phyloP scores from a whole-genome alignment of 2,797 vertebrate species.

The Adrianichthys oophorus region DNA sequence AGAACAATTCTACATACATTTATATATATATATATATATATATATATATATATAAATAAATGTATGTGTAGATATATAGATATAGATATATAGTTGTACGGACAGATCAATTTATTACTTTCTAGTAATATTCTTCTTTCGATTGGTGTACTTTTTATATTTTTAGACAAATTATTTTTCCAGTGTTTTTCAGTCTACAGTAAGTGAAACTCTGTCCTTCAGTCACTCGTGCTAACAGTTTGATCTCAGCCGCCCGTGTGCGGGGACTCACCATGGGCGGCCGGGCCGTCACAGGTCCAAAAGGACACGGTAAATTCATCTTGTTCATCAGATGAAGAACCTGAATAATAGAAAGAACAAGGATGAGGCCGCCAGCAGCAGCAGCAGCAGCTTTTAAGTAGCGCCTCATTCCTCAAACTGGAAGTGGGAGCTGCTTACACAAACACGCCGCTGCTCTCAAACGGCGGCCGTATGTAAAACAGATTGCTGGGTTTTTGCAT shows the following conservation, averaged over 20 bases:
- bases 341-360: constrained; percentile 67
- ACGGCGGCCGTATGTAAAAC: constrained; percentile 59
- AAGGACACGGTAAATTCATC: constrained; percentile 96
- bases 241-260: not conserved
- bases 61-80: too few relatives aligned
- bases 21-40: too few relatives aligned
- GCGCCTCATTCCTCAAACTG: constrained; percentile 16
- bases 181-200: too few relatives aligned
- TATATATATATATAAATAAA: too few relatives aligned
- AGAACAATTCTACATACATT: too few relatives aligned
- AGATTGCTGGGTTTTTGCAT: constrained; percentile 53
- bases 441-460: constrained; percentile 45
- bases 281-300: constrained; percentile 87
- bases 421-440: constrained; percentile 13
- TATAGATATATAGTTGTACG: too few relatives aligned
- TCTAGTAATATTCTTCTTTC: too few relatives aligned
- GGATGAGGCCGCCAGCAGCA: constrained; percentile 16
- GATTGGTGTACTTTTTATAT: too few relatives aligned
- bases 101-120: too few relatives aligned
- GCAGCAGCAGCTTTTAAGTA: not conserved
- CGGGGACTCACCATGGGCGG: constrained; percentile 85
- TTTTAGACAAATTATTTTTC: too few relatives aligned
- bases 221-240: too few relatives aligned
- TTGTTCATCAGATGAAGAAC: constrained; percentile 99
- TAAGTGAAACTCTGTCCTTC: too few relatives aligned